These are phyloP conservation scores for Halotydeus destructor DNA, from an alignment of 1,140 invertebrate species.

Conservation along the genomic window DNA sequence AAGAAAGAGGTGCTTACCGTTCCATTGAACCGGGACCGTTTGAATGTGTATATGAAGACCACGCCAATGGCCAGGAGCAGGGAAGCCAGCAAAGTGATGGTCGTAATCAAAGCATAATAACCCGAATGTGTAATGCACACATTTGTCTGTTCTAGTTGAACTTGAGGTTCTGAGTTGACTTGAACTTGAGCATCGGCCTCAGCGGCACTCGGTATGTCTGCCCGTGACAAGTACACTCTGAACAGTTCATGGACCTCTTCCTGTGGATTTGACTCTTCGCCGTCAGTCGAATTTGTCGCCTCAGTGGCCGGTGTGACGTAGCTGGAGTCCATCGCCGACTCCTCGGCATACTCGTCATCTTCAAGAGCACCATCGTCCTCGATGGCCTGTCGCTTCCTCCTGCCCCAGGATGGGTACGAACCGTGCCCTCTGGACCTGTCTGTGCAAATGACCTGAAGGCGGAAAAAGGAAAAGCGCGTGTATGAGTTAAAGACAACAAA, in stretches of 20 bases:
- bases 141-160: not conserved
- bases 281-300: constrained; percentile 12
- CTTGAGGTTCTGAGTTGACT: not conserved
- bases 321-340: too few relatives aligned
- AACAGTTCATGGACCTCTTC: constrained; percentile 21
- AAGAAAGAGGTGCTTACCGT: constrained; percentile 1
- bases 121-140: constrained; percentile 48
- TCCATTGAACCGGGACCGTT: constrained; percentile 11
- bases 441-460: constrained; percentile 17
- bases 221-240: constrained; percentile 19
- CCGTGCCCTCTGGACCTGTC: constrained; percentile 14
- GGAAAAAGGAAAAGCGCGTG: not conserved
- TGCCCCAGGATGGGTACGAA: constrained; percentile 20
- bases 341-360: not conserved
- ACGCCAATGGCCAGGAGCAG: constrained; percentile 39
- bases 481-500: not conserved
- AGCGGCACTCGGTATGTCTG: constrained; percentile 17
- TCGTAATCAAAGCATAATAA: constrained; percentile 50
- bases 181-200: not conserved
- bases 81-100: constrained; percentile 42
- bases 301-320: too few relatives aligned
- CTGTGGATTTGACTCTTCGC: constrained; percentile 14
- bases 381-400: constrained; percentile 8
- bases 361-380: not conserved
- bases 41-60: constrained; percentile 31